Evolutionary conservation across 1,140 invertebrate species (phyloP).

Genomic region (Globodera ellingtonae): DNA sequence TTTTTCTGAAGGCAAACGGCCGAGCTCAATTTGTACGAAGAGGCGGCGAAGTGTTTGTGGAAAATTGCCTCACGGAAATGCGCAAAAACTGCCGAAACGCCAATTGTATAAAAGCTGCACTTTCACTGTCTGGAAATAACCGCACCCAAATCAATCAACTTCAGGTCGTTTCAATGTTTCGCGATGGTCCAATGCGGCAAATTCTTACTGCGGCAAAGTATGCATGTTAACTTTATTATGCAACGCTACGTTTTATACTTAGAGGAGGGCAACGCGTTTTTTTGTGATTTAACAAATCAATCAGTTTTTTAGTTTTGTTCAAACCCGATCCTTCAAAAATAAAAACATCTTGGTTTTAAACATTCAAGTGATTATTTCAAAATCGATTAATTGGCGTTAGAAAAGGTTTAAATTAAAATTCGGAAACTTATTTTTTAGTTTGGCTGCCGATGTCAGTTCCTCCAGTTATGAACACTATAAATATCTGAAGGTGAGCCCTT

Average conservation of each 20-base stretch:
- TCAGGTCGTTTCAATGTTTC: conserved; percentile 49
- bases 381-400: background rate
- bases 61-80: conserved; percentile 52
- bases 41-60: conserved; percentile 48
- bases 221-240: conserved; percentile 32
- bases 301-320: background rate
- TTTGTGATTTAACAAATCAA: too few relatives aligned
- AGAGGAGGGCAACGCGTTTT: too few relatives aligned
- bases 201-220: conserved; percentile 51
- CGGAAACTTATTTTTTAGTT: conserved; percentile 22
- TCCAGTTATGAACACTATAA: conserved; percentile 50
- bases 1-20: conserved; percentile 17
- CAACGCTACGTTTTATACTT: background rate
- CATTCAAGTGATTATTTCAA: background rate
- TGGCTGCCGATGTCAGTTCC: conserved; percentile 41
- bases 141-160: background rate
- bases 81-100: conserved; percentile 48
- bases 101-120: conserved; percentile 32
- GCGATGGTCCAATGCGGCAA: conserved; percentile 45
- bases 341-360: background rate
- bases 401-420: background rate
- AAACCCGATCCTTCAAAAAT: background rate
- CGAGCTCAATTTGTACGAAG: conserved; percentile 47
- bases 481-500: conserved; percentile 40
- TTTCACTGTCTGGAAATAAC: background rate